phyloP scores from a whole-genome alignment of 1,140 invertebrate genomes.

The Drosophila lacteicornis region DNA sequence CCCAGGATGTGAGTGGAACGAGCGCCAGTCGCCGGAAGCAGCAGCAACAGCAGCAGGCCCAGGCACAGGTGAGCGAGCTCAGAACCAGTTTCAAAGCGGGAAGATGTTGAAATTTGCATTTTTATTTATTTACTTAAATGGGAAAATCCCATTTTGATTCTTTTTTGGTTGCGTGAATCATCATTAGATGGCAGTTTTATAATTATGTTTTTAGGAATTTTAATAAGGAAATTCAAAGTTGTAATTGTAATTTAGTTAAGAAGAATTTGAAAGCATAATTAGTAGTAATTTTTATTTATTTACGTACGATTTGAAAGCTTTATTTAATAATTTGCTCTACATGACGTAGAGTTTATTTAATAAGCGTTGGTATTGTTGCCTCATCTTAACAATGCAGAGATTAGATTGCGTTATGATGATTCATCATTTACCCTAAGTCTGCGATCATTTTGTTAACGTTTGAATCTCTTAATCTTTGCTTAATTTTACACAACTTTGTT shows the following conservation, averaged over 20 bases:
- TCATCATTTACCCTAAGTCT: not conserved
- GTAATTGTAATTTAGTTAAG: too few species aligned
- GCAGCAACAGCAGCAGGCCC: constrained; percentile 55
- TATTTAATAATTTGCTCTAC: not conserved
- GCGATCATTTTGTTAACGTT: not conserved
- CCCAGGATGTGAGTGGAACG: constrained; percentile 69
- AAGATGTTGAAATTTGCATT: not conserved
- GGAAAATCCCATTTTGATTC: constrained; percentile 10
- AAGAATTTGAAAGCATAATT: too few species aligned
- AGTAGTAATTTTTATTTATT: not conserved
- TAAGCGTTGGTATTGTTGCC: not conserved
- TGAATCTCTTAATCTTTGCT: too few species aligned
- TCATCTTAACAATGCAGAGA: not conserved
- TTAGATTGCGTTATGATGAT: constrained; percentile 6
- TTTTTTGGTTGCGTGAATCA: constrained; percentile 6
- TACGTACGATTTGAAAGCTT: not conserved
- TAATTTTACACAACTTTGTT: not conserved
- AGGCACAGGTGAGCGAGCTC: constrained; percentile 54
- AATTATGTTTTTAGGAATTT: not conserved
- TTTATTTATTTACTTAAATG: constrained; percentile 1
- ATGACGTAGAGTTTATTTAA: constrained; percentile 1
- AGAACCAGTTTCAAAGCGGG: constrained; percentile 18
- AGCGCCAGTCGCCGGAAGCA: constrained; percentile 58
- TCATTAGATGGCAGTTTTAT: not conserved
- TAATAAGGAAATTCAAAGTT: not conserved